Base-by-base conservation (phyloP, 2,888 invertebrate genomes). In the Apamea epomidion region DNA sequence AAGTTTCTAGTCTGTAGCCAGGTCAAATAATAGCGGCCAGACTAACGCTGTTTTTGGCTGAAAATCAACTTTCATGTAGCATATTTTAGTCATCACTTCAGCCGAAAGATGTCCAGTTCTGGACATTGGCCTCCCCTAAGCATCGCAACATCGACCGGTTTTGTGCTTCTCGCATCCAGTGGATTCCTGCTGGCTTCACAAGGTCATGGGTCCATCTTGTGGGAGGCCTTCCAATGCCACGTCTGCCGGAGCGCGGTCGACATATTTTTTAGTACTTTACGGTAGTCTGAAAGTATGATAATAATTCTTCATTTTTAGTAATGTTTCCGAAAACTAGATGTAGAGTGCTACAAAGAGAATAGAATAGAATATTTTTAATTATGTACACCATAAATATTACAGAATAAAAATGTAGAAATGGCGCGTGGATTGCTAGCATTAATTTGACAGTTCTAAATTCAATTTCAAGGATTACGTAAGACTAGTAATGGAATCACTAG, bases 391-490 rank as follows among this genome's bases (percentile, higher is more conserved):
- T 48, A 16, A 5, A 16, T 48, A 48, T 48, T 48, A 16, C 14
- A 16, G 16, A 48, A 48, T 16, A 48, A 16, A 48, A 48, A 14
- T 48, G 48, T 16, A 16, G 48, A 16, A 2, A 42, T 42, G 42
- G 42, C 42, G 42, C 42, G 7, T 42, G 42, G 18, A 76, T n/a
- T 62, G 48, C 16, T 12, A 78, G 37, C 10, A 48, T 1, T 78
- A 29, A 62, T 77, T 77, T 51, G 18, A 62, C 37, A 42, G 48
- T 78, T 64, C 37, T 25, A 29, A 78, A 64, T 78, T 74, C 48
- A 74, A 71, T 74, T 71, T 72, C 21, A 74, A 74, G 12, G 18
- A 18, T 72, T 73, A 51, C 5, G 21, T 29, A 65, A 54, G 6
- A 29, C 25, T 4, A 42, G 37, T 54, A 65, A 14, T 78, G 21